Percentiles rank a stretch among this genome's conserved stretches.
Evolutionary conservation across 2,797 vertebrate genomes (phyloP).

Genomic region (Onychomys arenicola): DNA sequence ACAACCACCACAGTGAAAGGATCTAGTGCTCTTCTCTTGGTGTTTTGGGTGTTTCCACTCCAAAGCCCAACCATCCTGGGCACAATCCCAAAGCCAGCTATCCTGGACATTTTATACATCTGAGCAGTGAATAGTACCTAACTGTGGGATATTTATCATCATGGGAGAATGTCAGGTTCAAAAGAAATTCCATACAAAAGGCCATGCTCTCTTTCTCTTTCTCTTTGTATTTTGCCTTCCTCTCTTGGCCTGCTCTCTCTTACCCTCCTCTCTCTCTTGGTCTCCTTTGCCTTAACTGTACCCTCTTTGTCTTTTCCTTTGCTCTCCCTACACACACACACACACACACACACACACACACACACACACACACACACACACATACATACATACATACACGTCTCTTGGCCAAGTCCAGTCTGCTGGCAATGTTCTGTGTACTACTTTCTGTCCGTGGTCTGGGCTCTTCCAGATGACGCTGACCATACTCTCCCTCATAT

Average conservation of each 20-base stretch:
- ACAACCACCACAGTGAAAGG: neutral
- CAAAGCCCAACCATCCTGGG: neutral
- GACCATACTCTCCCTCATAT: neutral
- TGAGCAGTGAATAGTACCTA: neutral
- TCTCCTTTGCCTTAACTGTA: neutral
- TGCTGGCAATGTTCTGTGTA: neutral
- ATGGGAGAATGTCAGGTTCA: neutral
- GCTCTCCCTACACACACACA: neutral
- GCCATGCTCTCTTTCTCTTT: neutral
- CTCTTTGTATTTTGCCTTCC: too few relatives aligned
- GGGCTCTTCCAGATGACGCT: neutral
- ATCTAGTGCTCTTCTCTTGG: too few relatives aligned
- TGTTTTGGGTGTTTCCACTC: too few relatives aligned
- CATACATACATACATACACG: too few relatives aligned
- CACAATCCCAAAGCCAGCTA: too few relatives aligned
- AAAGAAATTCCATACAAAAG: neutral
- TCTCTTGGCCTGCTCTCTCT: neutral
- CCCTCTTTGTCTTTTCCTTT: neutral
- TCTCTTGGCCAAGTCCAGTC: neutral
- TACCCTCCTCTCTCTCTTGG: neutral
- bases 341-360: too few relatives aligned
- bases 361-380: neutral
- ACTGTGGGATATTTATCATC: neutral
- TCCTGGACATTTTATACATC: too few relatives aligned
- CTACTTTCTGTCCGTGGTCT: neutral